These are phyloP conservation scores for Nomada fucata DNA, from an alignment of 2,888 invertebrate species.

Conservation along the genomic window DNA sequence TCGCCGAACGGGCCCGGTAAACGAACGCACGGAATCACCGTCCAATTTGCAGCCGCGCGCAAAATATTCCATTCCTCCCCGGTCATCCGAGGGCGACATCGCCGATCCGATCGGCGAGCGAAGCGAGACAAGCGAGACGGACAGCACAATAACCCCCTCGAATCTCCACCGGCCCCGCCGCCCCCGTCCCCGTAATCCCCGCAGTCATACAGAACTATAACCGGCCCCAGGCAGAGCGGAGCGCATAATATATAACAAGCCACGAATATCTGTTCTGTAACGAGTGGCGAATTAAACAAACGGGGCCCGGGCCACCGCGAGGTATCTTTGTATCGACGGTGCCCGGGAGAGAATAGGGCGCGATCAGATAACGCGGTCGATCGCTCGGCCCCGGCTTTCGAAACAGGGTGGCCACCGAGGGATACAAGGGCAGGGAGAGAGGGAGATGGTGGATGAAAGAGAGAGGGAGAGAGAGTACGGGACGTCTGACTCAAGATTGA, in stretches of 20 bases:
- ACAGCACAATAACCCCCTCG: conserved; percentile 49
- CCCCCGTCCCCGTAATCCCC: conserved; percentile 25
- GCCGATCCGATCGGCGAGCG: conserved; percentile 20
- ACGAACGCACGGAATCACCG: background rate
- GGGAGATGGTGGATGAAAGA: too few relatives aligned
- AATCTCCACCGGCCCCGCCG: background rate
- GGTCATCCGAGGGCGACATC: conserved; percentile 4
- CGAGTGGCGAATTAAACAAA: conserved; percentile 52
- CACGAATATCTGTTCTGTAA: conserved; percentile 43
- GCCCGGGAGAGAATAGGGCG: conserved; percentile 39
- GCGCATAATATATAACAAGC: conserved; percentile 38
- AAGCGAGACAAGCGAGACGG: conserved; percentile 39
- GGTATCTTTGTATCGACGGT: conserved; percentile 46
- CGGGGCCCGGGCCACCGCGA: background rate
- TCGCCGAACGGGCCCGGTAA: too few relatives aligned
- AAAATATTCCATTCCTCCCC: conserved; percentile 8
- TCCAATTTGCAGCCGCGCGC: background rate
- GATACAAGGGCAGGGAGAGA: background rate
- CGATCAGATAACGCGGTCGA: conserved; percentile 64
- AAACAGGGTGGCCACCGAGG: background rate
- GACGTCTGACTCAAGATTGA: conserved; percentile 63
- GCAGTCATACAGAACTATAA: conserved; percentile 47
- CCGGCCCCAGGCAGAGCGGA: conserved; percentile 11
- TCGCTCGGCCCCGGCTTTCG: background rate
- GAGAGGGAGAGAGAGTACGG: conserved; percentile 15